Evolutionary conservation across 2,113 vertebrate species (phyloP), one percentile per base, ranked within the genome.

Genomic region (Eurystomus gularis): DNA sequence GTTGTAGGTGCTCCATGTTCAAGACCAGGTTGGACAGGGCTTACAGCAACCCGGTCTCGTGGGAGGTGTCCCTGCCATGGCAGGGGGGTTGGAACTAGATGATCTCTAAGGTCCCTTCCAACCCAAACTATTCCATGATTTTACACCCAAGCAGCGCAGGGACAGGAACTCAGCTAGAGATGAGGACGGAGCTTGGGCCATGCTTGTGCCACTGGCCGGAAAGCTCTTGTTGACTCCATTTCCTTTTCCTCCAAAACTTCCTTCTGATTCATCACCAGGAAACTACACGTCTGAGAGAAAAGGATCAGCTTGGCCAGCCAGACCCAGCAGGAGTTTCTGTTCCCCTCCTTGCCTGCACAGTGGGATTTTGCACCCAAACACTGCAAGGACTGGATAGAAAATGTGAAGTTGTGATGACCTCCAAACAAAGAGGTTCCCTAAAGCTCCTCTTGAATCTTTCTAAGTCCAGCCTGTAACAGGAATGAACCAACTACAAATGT

Each of bases 181-280:
- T 1, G 1, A 58, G 51, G 64, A 71, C 49, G 42, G 44, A 71
- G 78, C 78, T 52, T 3, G 1, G 37, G 33, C 44, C 37, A 46
- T 6, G 0, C 24, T 21, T 7, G 15, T 11, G 64, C 28, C 0
- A 1, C 55, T 39, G 64, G 17, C 37, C 2, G 1, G 65, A 72
- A 83, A 78, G 51, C 57, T 82, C 37, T 46, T 65, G 51, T 21
- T 93, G 78, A 88, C 44, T 58, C 42, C 8, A 11, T 78, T 78
- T 82, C 78, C 77, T 87, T 77, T 87, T 88, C 78, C 84, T 87
- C 51, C 42, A 21, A 52, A 88, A 60, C 19, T 78, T 71, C 78
- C 65, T 52, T 39, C 44, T 8, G 51, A 51, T 70, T 17, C 11
- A 72, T 66, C 79, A 39, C 46, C 33, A 49, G 61, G 35, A 37